These are phyloP conservation scores for Phrynocephalus vlangalii DNA, from an alignment of 2,797 vertebrate genomes.

Conservation along the genomic window DNA sequence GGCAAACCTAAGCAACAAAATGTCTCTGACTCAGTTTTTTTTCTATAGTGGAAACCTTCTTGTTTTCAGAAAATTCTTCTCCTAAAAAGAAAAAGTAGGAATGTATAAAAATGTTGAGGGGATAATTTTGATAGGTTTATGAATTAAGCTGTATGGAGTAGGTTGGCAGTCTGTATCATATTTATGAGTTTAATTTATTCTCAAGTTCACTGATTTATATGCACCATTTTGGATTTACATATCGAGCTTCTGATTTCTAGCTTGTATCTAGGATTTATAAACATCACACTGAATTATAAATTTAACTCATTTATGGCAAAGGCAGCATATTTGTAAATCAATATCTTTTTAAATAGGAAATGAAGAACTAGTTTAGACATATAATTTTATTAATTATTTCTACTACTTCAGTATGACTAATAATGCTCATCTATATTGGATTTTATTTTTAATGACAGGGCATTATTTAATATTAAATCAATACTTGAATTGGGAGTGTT, in stretches of 20 bases:
- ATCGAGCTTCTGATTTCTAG: conserved; percentile 14
- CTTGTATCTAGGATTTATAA: conserved; percentile 26
- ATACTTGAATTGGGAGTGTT: conserved; percentile 21
- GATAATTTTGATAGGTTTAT: background rate
- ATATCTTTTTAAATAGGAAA: background rate
- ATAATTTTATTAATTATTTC: conserved; percentile 31
- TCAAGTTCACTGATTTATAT: conserved; percentile 33
- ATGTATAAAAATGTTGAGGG: background rate
- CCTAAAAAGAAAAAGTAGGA: background rate
- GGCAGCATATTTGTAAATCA: conserved; percentile 38
- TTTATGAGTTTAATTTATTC: conserved; percentile 52
- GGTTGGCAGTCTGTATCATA: conserved; percentile 4
- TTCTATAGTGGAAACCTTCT: background rate
- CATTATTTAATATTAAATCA: conserved; percentile 31
- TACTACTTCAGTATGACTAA: conserved; percentile 14
- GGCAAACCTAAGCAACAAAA: background rate
- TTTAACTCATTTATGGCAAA: conserved; percentile 30
- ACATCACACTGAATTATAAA: conserved; percentile 31
- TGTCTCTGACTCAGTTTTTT: too few relatives aligned
- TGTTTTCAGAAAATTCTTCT: conserved; percentile 3
- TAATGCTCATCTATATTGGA: background rate
- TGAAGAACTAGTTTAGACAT: background rate
- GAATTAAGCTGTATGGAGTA: conserved; percentile 11
- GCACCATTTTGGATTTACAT: conserved; percentile 34
- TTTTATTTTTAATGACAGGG: conserved; percentile 14